Base-by-base conservation (phyloP, 2,888 invertebrate genomes). In the Gastrophysa polygoni region DNA sequence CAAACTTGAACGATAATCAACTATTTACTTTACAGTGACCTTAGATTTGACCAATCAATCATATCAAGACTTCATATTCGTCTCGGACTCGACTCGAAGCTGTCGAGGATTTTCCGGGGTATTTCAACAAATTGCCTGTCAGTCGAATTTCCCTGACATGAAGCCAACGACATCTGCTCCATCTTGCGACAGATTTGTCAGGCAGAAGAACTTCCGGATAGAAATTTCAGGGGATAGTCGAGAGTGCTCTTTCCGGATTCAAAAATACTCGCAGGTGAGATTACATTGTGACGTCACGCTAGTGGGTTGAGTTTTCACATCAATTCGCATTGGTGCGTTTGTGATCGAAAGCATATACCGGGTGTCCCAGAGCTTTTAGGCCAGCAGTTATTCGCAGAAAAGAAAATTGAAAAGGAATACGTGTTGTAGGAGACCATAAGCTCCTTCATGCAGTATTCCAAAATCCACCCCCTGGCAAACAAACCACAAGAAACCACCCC, bases 61-160 rank as follows among this genome's bases (percentile, higher is more conserved):
- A 43, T 73, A 70, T 63, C 75, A 79, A 57, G 81, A 83, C 51
- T 63, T 83, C 55, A 72, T 71, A 59, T 83, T 85, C 66, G 73
- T 78, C 24, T 78, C 82, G 0, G 81, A 82, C 65, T 64, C 68
- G 28, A 74, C 70, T 44, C 77, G 76, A 34, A 79, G 80, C 66
- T 80, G 81, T 47, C 77, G 81, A 65, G 85, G 84, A 43, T 84
- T 84, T 70, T 78, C 74, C 43, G 80, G 78, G 18, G 74, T 75
- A 32, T 84, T 81, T 66, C 77, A 81, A 61, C 83, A 83, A 70
- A 75, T 80, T 68, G 75, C 77, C 1, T 82, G 82, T 67, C 70
- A 68, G 54, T 58, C 64, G 6, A 24, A 28, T 21, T 48, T 28
- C 38, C 20, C 34, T 7, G 32, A 20, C 34, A 50, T 32, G 17